These are phyloP conservation scores for Zaprionus inermis DNA, from an alignment of 1,140 invertebrate genomes.

Conservation along the genomic window DNA sequence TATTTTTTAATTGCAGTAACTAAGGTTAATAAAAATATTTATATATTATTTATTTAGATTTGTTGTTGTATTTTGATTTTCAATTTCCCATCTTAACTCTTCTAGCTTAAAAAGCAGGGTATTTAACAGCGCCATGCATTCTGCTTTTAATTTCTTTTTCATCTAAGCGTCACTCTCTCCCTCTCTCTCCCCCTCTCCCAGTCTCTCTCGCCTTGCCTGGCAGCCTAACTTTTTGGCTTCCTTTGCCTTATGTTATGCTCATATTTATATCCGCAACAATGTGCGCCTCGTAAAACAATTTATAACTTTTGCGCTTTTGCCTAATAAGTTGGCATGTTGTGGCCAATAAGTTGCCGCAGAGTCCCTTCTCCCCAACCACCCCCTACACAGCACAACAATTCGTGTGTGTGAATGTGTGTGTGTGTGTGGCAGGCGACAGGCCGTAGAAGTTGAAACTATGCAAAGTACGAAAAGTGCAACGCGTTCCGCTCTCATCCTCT, in stretches of 20 bases:
- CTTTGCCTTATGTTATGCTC: conserved; percentile 53
- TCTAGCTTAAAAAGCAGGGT: background rate
- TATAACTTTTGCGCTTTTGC: conserved; percentile 81
- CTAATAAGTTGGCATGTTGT: conserved; percentile 82
- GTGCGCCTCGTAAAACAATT: conserved; percentile 79
- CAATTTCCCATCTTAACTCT: background rate
- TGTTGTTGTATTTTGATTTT: no score
- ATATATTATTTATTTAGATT: no score
- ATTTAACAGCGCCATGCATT: background rate
- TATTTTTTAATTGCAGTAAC: no score
- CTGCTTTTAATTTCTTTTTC: background rate
- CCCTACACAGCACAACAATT: background rate
- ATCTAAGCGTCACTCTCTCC: background rate
- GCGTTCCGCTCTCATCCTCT: background rate
- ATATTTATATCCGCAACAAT: conserved; percentile 65
- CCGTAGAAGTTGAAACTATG: conserved; percentile 32
- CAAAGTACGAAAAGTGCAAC: conserved; percentile 44
- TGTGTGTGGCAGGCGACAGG: conserved; percentile 32
- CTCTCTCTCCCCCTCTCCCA: no score
- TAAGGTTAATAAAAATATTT: no score
- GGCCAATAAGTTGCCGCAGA: conserved; percentile 77
- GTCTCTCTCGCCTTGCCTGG: conserved; percentile 15
- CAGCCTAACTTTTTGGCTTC: conserved; percentile 56
- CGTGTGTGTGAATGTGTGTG: conserved; percentile 13
- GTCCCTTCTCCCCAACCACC: background rate